Evolutionary conservation across 92 coral and sea anemone species (phyloP).

Genomic region (Parazoanthus darwini): DNA sequence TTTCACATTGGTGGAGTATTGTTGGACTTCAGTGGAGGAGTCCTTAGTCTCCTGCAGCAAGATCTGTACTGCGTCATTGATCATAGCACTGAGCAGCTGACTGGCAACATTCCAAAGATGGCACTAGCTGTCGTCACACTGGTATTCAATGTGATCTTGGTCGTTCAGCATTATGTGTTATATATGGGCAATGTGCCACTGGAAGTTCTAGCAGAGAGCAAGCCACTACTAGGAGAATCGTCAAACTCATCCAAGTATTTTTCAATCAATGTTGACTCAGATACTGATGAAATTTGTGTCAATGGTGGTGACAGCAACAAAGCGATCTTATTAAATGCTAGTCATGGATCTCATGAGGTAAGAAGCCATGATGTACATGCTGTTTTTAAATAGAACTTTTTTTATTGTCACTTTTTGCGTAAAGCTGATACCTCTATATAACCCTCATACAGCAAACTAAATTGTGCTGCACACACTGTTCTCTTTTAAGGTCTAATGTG

Average conservation of each 20-base stretch:
- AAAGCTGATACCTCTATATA: too few relatives aligned
- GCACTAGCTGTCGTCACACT: constrained; percentile 69
- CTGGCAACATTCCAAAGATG: constrained; percentile 88
- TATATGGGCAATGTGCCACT: constrained; percentile 66
- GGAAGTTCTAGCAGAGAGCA: constrained; percentile 38
- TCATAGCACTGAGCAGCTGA: constrained; percentile 70
- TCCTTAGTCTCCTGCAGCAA: constrained; percentile 80
- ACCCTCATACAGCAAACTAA: too few relatives aligned
- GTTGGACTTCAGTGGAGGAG: constrained; percentile 83
- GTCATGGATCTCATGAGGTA: constrained; percentile 6
- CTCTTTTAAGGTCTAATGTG: too few relatives aligned
- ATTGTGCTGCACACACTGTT: too few relatives aligned
- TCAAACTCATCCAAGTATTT: constrained; percentile 1
- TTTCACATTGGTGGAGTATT: constrained; percentile 85
- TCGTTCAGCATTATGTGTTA: constrained; percentile 74
- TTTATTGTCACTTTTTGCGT: too few relatives aligned
- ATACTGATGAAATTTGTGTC: constrained; percentile 4
- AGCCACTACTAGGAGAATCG: constrained; percentile 42
- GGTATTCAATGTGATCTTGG: constrained; percentile 66
- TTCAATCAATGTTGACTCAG: constrained; percentile 16
- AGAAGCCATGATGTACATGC: background rate
- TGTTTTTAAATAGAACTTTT: too few relatives aligned
- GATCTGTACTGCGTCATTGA: constrained; percentile 75
- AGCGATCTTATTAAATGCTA: background rate
- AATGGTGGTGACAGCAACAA: background rate